These are phyloP conservation scores for Catostylus mosaicus DNA, from an alignment of 30 jellyfish, hydroid and myxozoan species.

Conservation along the genomic window DNA sequence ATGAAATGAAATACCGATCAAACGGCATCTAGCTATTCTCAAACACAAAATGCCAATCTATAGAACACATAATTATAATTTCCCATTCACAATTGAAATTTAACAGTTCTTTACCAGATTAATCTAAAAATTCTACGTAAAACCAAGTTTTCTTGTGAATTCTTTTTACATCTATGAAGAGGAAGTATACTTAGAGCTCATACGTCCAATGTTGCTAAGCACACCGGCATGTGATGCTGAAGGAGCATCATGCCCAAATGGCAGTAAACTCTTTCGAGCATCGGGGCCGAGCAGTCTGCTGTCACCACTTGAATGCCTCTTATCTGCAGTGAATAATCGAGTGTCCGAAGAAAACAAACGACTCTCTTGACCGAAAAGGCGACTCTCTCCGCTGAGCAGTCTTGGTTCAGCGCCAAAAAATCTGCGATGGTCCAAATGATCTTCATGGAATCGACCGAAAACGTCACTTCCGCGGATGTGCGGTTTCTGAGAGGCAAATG, in stretches of 20 bases:
- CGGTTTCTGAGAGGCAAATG: constrained; percentile 48
- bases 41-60: background rate
- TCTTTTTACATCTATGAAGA: constrained; percentile 20
- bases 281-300: constrained; percentile 59
- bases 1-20: background rate
- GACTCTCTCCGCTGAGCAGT: constrained; percentile 39
- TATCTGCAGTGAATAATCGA: constrained; percentile 56
- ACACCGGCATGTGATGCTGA: constrained; percentile 51
- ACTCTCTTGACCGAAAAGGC: constrained; percentile 51
- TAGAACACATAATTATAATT: background rate
- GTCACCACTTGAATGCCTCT: constrained; percentile 40
- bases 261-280: constrained; percentile 43
- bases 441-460: constrained; percentile 54
- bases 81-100: background rate
- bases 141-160: background rate
- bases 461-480: constrained; percentile 51
- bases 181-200: constrained; percentile 45
- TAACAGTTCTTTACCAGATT: background rate
- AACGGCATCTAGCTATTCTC: background rate
- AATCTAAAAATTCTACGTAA: background rate
- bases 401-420: constrained; percentile 40
- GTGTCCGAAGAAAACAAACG: constrained; percentile 54
- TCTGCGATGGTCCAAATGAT: constrained; percentile 58
- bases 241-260: constrained; percentile 66
- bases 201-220: constrained; percentile 31